A percentile compares a stretch with the other conserved stretches of the same genome.
These are phyloP conservation scores for Paralichthys olivaceus DNA, from an alignment of 2,113 vertebrate species.

Conservation along the genomic window DNA sequence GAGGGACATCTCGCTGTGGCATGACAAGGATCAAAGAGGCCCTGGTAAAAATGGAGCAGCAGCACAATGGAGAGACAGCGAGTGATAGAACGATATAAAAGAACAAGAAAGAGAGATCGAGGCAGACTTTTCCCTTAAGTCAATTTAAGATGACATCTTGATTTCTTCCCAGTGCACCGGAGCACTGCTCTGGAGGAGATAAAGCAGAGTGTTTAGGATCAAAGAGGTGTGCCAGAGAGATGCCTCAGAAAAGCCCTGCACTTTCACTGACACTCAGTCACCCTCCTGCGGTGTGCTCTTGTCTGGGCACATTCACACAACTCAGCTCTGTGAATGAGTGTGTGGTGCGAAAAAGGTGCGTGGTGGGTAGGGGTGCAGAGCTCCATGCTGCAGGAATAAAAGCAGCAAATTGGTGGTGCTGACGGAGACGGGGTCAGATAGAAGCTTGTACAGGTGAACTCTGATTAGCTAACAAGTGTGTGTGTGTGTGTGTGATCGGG, in stretches of 20 bases:
- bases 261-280: constrained; percentile 64
- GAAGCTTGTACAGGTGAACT: constrained; percentile 7
- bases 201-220: constrained; percentile 80
- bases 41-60: constrained; percentile 63
- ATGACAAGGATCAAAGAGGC: constrained; percentile 76
- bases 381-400: constrained; percentile 29
- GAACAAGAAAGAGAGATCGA: constrained; percentile 70
- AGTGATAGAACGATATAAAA: constrained; percentile 63
- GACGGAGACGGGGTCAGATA: constrained; percentile 28
- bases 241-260: constrained; percentile 64
- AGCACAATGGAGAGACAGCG: constrained; percentile 55
- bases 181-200: constrained; percentile 69
- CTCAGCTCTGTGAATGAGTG: constrained; percentile 28
- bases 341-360: constrained; percentile 11
- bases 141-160: constrained; percentile 83
- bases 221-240: constrained; percentile 73
- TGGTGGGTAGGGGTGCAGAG: constrained; percentile 15
- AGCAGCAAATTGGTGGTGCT: constrained; percentile 7
- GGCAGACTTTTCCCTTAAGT: constrained; percentile 74
- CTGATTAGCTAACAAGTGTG: constrained; percentile 1
- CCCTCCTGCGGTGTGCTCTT: constrained; percentile 62
- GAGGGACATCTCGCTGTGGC: constrained; percentile 62
- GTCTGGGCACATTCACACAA: constrained; percentile 57
- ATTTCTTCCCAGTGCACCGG: constrained; percentile 75
- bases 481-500: constrained; percentile 10